phyloP scores from a whole-genome alignment of 2,113 vertebrate genomes.

The Gambusia holbrooki region DNA sequence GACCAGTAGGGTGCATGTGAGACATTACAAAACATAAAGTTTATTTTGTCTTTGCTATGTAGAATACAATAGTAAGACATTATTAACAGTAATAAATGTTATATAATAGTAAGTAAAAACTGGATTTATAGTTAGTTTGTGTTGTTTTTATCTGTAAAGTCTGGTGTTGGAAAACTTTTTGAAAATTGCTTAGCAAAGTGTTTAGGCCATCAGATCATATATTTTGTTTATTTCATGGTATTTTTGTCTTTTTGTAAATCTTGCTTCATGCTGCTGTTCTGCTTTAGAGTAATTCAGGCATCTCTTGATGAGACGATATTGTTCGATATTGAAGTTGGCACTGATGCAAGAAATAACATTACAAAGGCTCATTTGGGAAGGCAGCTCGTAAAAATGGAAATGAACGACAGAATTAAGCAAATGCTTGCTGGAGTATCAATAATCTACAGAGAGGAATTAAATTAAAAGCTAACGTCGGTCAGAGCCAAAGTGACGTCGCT shows the following conservation, averaged over 20 bases:
- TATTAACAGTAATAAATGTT: no score
- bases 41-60: no score
- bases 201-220: neutral
- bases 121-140: no score
- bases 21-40: no score
- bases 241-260: slow-evolving; percentile 17
- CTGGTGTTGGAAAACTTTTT: no score
- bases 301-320: slow-evolving; percentile 53
- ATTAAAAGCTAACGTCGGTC: slow-evolving; percentile 60
- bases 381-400: slow-evolving; percentile 68
- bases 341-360: slow-evolving; percentile 58
- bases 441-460: slow-evolving; percentile 50
- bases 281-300: slow-evolving; percentile 53
- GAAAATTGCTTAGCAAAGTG: neutral
- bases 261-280: slow-evolving; percentile 28
- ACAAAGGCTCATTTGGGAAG: slow-evolving; percentile 52
- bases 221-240: neutral
- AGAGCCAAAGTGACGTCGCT: slow-evolving; percentile 39
- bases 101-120: no score
- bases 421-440: slow-evolving; percentile 55
- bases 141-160: no score
- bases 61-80: no score
- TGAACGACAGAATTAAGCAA: slow-evolving; percentile 63
- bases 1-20: no score
- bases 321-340: slow-evolving; percentile 58